Base-by-base conservation (phyloP, 2,888 invertebrate genomes). In the Hirtodrosophila duncani region DNA sequence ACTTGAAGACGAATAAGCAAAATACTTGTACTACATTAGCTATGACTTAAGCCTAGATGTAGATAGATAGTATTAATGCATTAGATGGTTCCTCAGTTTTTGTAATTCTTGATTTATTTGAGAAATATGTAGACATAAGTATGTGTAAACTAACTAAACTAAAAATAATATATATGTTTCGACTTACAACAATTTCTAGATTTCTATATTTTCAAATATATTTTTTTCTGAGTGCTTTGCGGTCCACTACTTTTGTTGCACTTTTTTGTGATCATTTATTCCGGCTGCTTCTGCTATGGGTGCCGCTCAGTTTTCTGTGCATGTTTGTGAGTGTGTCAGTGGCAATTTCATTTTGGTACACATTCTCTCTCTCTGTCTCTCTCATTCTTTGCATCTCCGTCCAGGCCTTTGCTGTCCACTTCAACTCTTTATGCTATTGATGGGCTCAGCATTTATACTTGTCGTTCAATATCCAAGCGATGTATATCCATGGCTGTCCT, bases 361-460 rank as follows among this genome's bases (percentile, higher is more conserved):
- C 18, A n/a, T n/a, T n/a, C n/a, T 31, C 8, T 31, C 7, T 2
- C 11, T 14, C 5, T 13, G 13, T 29, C 10, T 29, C 5, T 29
- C 10, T n/a, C n/a, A n/a, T n/a, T n/a, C 37, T 33, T 50, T 50
- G 20, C 39, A 38, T 13, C 36, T 30, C 13, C n/a, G n/a, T n/a
- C n/a, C n/a, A n/a, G n/a, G 31, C 37, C 30, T 10, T 49, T 26
- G 14, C 23, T 45, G 10, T 4, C 36, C 13, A 9, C 29, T 10
- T 21, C 44, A 43, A 13, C 30, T 36, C 23, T 14, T 27, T 31
- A 44, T 49, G 64, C 50, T 74, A 78, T 71, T 78, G 71, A 71
- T 71, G 71, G 58, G 42, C 41, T n/a, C 52, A 49, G 45, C 67
- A 71, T 74, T 78, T 74, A 50, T 71, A 70, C 66, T 66, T 71